Percentiles rank a stretch among this genome's conserved stretches.
phyloP scores from a whole-genome alignment of 64 coral and sea anemone genomes.

The Montipora foliosa region DNA sequence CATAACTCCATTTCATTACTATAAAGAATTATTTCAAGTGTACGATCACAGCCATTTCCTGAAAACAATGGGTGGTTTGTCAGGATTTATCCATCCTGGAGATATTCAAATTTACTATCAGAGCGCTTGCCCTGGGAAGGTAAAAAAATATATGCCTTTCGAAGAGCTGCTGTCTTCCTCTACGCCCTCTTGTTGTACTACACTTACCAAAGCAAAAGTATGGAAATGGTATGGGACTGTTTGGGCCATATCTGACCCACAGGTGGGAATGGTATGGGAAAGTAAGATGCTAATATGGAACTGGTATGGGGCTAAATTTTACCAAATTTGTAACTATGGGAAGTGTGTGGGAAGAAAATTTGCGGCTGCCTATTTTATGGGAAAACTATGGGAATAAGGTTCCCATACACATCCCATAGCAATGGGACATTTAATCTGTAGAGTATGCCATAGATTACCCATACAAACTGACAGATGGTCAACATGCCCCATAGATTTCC shows the following conservation, averaged over 20 bases:
- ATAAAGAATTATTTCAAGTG: slow-evolving; percentile 42
- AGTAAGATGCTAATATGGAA: too few species aligned
- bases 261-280: too few species aligned
- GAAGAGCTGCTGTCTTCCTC: too few species aligned
- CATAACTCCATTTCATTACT: slow-evolving; percentile 61
- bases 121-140: neutral
- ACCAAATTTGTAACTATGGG: too few species aligned
- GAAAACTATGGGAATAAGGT: too few species aligned
- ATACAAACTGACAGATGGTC: neutral
- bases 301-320: too few species aligned
- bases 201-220: neutral
- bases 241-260: too few species aligned
- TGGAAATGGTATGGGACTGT: too few species aligned
- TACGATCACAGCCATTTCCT: neutral
- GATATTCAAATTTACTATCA: slow-evolving; percentile 18
- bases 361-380: too few species aligned
- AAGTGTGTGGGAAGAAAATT: too few species aligned
- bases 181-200: too few species aligned
- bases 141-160: too few species aligned
- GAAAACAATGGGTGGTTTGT: slow-evolving; percentile 26
- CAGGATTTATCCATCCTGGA: neutral
- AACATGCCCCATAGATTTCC: neutral
- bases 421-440: neutral
- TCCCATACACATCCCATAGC: neutral
- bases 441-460: neutral